Percentiles rank a stretch among this genome's conserved stretches.
Conservation (phyloP, 1,140 invertebrate genomes). For the Oryctes rhinoceros region DNA sequence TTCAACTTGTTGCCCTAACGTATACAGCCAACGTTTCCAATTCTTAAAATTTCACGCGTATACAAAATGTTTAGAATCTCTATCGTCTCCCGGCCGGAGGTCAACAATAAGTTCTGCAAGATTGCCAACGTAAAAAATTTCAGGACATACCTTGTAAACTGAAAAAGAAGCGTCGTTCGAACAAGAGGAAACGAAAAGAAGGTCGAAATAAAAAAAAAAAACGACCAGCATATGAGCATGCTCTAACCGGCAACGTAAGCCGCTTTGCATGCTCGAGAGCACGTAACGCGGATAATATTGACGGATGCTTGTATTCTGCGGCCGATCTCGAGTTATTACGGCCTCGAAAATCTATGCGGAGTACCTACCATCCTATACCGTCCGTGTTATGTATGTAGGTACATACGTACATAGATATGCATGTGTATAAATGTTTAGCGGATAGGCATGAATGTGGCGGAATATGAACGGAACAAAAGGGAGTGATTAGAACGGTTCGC, state of each 20-base stretch:
- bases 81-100: no score
- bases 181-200: background rate
- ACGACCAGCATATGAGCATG: background rate
- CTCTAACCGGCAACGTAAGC: background rate
- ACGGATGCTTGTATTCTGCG: background rate
- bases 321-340: constrained; percentile 2
- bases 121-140: no score
- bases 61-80: no score
- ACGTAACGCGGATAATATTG: constrained; percentile 13
- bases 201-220: background rate
- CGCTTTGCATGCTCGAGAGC: background rate
- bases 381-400: no score
- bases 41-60: no score
- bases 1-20: no score
- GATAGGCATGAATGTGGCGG: background rate
- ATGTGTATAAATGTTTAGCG: background rate
- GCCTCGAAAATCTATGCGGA: background rate
- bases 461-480: background rate
- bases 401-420: background rate
- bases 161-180: no score
- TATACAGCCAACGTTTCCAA: no score
- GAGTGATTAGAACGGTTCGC: background rate
- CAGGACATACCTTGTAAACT: no score
- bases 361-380: background rate
- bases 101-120: no score